phyloP scores from a whole-genome alignment of 2,113 vertebrate species.

The Poeciliopsis prolifica region DNA sequence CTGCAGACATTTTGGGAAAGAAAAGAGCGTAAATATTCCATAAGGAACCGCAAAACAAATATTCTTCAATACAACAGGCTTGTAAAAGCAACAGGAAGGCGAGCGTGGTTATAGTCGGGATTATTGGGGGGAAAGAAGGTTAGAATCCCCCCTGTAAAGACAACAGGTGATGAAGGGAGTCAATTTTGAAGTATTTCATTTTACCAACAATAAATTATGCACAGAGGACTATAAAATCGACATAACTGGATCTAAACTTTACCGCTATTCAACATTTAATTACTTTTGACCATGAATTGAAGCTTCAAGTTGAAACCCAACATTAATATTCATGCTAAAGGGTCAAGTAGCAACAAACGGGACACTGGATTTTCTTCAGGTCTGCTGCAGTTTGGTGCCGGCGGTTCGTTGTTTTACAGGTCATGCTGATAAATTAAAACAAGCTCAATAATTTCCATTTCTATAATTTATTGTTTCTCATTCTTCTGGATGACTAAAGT shows the following conservation, averaged over 20 bases:
- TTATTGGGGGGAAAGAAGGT: background rate
- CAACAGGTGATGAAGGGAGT: background rate
- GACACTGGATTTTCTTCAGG: too few relatives aligned
- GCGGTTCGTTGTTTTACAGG: too few relatives aligned
- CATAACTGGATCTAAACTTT: background rate
- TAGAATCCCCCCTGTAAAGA: background rate
- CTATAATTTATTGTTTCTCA: too few relatives aligned
- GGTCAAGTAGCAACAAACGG: too few relatives aligned
- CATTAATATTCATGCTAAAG: too few relatives aligned
- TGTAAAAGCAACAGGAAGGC: conserved; percentile 4
- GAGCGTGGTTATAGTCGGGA: background rate
- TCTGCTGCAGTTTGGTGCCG: too few relatives aligned
- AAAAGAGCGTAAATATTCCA: conserved; percentile 54
- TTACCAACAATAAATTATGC: background rate
- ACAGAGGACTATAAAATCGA: background rate
- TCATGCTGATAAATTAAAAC: too few relatives aligned
- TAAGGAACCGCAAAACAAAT: conserved; percentile 43
- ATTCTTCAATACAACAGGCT: background rate
- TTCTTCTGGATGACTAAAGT: too few relatives aligned
- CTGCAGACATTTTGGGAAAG: conserved; percentile 55
- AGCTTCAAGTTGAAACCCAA: background rate
- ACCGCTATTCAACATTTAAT: background rate
- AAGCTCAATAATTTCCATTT: too few relatives aligned
- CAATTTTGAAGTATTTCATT: background rate
- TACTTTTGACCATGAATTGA: background rate